A percentile compares a stretch with the other conserved stretches of the same genome.
Evolutionary conservation across 2,888 invertebrate species (phyloP).

Genomic region (Eilema caniola): DNA sequence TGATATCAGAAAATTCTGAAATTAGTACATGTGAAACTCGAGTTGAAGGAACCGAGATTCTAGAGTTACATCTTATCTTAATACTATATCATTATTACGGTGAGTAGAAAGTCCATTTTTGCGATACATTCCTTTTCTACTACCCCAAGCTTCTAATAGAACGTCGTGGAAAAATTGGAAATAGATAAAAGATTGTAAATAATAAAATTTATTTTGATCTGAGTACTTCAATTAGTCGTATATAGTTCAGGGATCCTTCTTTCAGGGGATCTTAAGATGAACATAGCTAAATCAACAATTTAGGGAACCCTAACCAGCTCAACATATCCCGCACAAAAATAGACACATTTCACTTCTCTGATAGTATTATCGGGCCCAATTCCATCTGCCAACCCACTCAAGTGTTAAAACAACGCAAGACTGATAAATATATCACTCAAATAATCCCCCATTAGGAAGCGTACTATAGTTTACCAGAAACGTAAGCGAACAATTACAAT

Average conservation of each 20-base stretch:
- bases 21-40: background rate
- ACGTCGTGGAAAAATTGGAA: too few species aligned
- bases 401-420: conserved; percentile 29
- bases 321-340: conserved; percentile 12
- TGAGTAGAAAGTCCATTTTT: too few species aligned
- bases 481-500: conserved; percentile 67
- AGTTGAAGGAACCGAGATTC: too few species aligned
- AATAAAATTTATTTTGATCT: too few species aligned
- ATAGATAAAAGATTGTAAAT: too few species aligned
- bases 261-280: background rate
- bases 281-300: background rate
- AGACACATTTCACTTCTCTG: conserved; percentile 18
- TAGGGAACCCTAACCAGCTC: background rate
- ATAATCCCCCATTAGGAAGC: conserved; percentile 34
- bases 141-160: too few species aligned
- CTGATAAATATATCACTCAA: conserved; percentile 43
- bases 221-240: background rate
- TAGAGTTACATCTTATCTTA: too few species aligned
- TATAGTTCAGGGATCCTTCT: background rate
- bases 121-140: too few species aligned
- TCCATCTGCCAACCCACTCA: conserved; percentile 24
- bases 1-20: background rate
- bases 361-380: conserved; percentile 26
- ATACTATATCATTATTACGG: too few species aligned
- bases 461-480: conserved; percentile 35